Base-by-base conservation (phyloP, 1,140 invertebrate species). In the Trichonephila clavipes region DNA sequence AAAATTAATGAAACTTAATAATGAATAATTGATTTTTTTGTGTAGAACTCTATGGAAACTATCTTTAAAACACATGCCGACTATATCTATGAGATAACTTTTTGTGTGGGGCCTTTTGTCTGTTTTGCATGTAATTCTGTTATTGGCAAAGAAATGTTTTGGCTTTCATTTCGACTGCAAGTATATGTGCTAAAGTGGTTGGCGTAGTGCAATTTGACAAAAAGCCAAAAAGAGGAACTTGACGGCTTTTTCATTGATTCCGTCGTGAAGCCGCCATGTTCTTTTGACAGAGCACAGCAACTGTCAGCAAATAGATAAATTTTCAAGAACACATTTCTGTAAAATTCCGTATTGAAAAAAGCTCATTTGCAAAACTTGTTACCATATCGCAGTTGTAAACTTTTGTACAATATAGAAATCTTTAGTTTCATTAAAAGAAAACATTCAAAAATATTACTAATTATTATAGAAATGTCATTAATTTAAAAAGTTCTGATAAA, bases 181-280 rank as follows among this genome's bases (percentile, higher is more conserved):
- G 28, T 77, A 40, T 77, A 77, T 77, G 72, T 77, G 72, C 72
- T 40, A 34, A 77, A 77, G 28, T 77, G 24, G 72, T 77, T 77
- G 72, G 72, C 34, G 72, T 77, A 77, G 72, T 77, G 28, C 72
- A 77, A 77, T 77, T 77, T 77, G 72, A 77, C 72, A 77, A 77
- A 77, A 77, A 77, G 72, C 72, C 72, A 77, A 77, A 34, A 40
- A 77, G 72, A 40, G 72, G 72, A 77, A 40, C 24, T 77, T 77
- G 72, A 77, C 72, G 72, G 72, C 34, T 77, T 77, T 77, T 77
- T 77, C 72, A 77, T 77, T 77, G 72, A 77, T 77, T 77, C 72
- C 4, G 72, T 19, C 72, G 72, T 77, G 34, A 77, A 77, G 72
- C 72, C 72, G 72, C 72, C 72, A 77, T 77, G 24, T 77, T 77